A percentile compares a stretch with the other conserved stretches of the same genome.
Evolutionary conservation across 2,888 invertebrate species (phyloP).

Genomic region (Gortyna flavago): DNA sequence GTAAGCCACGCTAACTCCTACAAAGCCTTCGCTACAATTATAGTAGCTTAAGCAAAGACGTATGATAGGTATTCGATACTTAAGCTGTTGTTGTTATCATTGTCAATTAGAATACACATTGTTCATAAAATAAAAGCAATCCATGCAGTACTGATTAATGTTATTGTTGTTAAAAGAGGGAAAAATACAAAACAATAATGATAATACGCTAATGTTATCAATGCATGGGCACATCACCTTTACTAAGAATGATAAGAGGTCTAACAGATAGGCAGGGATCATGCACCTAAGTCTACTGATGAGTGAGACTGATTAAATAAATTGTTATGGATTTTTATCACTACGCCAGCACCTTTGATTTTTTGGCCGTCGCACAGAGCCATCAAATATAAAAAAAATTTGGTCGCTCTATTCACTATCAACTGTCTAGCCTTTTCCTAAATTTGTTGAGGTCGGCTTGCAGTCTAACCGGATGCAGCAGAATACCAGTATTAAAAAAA

Average conservation of each 20-base stretch:
- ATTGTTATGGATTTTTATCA: background rate
- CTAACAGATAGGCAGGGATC: background rate
- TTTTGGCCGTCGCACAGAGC: too few relatives aligned
- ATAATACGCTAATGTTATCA: slow-evolving; percentile 1
- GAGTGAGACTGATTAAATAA: background rate
- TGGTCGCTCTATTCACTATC: too few relatives aligned
- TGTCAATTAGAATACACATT: slow-evolving; percentile 2
- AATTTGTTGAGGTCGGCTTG: too few relatives aligned
- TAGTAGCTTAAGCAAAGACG: background rate
- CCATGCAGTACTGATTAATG: slow-evolving; percentile 18
- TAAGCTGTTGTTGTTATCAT: background rate
- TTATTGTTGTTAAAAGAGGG: slow-evolving; percentile 21
- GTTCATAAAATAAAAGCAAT: slow-evolving; percentile 20
- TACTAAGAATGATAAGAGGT: slow-evolving; percentile 22
- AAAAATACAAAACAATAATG: slow-evolving; percentile 30
- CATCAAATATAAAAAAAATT: too few relatives aligned
- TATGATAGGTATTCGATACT: background rate
- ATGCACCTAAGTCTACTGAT: background rate
- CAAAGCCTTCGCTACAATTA: background rate
- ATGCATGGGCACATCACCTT: slow-evolving; percentile 14
- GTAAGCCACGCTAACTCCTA: background rate
- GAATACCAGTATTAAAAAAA: too few relatives aligned
- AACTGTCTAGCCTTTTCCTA: too few relatives aligned
- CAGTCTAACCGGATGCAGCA: too few relatives aligned
- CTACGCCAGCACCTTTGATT: background rate